Evolutionary conservation across 2,888 invertebrate genomes (phyloP), one percentile per base, ranked within the genome.

Genomic region (Agelastica alni): DNA sequence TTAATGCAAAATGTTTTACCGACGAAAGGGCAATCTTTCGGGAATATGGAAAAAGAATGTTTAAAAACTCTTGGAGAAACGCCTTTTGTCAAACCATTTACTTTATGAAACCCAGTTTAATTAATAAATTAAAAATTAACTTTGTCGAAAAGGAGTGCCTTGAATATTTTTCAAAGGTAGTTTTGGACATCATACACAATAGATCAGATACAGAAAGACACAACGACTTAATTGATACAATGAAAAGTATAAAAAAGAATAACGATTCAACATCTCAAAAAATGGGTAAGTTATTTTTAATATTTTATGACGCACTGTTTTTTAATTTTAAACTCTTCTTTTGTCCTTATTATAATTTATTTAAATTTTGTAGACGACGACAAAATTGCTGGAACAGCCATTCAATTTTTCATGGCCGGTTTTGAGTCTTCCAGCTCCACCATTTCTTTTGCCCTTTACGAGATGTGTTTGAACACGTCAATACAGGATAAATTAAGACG

Each of bases 341-440:
- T n/a, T n/a, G n/a, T n/a, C n/a, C n/a, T n/a, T n/a, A n/a, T n/a
- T n/a, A n/a, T 28, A 4, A 28, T 2, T 5, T 32, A 6, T 36
- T 30, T 14, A 14, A 16, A 43, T 48, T 37, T n/a, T n/a, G n/a
- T 32, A 55, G 55, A 41, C n/a, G 41, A 32, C 9, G 28, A 32
- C 12, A 51, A 51, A 30, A 12, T 55, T 3, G 31, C 45, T 20
- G 56, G 46, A 17, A 30, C 37, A 4, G 49, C 51, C 0, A 26
- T 58, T 17, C 39, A 83, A 46, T 83, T 85, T 60, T 83, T 83
- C 68, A 73, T 82, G 7, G 85, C 83, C 0, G 84, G 84, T 0
- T 84, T 81, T 66, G 84, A 85, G 70, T 84, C 84, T 4, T 82
- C 83, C 0, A 81, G 83, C 0, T 79, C 83, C 0, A 81, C 83